Conservation (phyloP, 2,888 invertebrate species). For the Stratiomys singularior region DNA sequence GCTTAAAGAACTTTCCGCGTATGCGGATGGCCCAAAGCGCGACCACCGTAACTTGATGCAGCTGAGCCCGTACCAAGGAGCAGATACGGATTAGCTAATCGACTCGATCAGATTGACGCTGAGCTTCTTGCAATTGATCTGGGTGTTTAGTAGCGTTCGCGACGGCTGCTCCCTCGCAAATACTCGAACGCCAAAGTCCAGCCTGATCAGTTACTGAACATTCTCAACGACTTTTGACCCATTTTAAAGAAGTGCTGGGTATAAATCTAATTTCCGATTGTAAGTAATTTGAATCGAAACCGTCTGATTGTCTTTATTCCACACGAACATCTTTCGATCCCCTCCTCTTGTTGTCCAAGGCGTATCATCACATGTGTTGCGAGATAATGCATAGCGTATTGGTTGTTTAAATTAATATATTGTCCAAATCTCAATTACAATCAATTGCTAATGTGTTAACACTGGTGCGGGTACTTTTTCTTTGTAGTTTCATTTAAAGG, state of each 20-base stretch:
- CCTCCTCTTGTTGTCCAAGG: constrained; percentile 3
- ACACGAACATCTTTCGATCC: constrained; percentile 30
- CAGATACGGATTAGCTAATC: constrained; percentile 47
- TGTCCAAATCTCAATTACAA: background rate
- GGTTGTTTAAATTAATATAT: constrained; percentile 34
- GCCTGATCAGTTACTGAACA: constrained; percentile 55
- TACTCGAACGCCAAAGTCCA: constrained; percentile 58
- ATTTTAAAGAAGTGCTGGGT: constrained; percentile 61
- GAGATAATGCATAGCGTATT: constrained; percentile 24
- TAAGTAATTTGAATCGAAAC: constrained; percentile 43
- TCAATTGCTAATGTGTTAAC: constrained; percentile 30
- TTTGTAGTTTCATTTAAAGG: background rate
- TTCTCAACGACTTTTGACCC: constrained; percentile 63
- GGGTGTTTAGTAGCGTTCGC: constrained; percentile 60
- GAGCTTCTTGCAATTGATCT: constrained; percentile 14
- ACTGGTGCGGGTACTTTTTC: constrained; percentile 18
- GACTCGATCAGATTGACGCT: constrained; percentile 55
- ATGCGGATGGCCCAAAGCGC: background rate
- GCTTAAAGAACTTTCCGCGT: background rate
- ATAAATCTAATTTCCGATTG: constrained; percentile 52
- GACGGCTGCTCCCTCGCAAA: constrained; percentile 65
- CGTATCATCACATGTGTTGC: background rate
- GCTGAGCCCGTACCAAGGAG: constrained; percentile 34
- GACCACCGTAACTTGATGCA: background rate
- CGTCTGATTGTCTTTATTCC: constrained; percentile 37